A percentile compares a stretch with the other conserved stretches of the same genome.
Evolutionary conservation across 2,888 invertebrate genomes (phyloP).

Genomic region (Phengaris arion): DNA sequence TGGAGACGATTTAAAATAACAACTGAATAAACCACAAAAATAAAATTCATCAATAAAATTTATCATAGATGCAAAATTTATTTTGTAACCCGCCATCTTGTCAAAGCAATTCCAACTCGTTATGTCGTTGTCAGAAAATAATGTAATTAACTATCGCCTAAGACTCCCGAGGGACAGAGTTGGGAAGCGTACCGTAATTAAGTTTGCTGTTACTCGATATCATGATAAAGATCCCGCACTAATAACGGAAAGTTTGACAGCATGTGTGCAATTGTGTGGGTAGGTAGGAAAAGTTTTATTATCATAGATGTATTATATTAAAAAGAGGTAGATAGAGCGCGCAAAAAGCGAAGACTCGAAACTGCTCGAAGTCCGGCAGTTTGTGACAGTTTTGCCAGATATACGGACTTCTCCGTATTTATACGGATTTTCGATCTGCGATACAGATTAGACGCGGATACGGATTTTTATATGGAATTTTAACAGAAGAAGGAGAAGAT

Average conservation of each 20-base stretch:
- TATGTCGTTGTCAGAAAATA: conserved; percentile 27
- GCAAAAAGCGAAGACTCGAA: too few species aligned
- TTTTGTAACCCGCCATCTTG: conserved; percentile 23
- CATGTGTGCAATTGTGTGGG: neutral
- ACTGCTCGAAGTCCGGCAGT: too few species aligned
- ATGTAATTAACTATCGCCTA: conserved; percentile 14
- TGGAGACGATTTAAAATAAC: neutral
- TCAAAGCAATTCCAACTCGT: conserved; percentile 22
- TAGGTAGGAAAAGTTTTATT: neutral
- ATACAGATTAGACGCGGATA: too few species aligned
- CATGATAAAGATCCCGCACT: neutral
- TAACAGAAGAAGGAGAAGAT: too few species aligned
- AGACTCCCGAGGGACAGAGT: conserved; percentile 6
- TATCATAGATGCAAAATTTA: neutral
- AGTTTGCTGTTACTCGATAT: conserved; percentile 4
- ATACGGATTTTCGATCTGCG: too few species aligned
- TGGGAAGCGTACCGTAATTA: neutral
- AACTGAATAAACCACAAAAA: neutral
- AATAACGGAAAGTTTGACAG: neutral
- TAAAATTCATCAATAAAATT: too few species aligned
- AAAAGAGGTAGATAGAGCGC: too few species aligned
- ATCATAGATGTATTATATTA: too few species aligned
- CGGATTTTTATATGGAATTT: too few species aligned
- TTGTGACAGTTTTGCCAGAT: too few species aligned
- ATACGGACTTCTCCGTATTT: too few species aligned